Base-by-base conservation (phyloP, 2,113 vertebrate species). In the Cyrtonyx montezumae region DNA sequence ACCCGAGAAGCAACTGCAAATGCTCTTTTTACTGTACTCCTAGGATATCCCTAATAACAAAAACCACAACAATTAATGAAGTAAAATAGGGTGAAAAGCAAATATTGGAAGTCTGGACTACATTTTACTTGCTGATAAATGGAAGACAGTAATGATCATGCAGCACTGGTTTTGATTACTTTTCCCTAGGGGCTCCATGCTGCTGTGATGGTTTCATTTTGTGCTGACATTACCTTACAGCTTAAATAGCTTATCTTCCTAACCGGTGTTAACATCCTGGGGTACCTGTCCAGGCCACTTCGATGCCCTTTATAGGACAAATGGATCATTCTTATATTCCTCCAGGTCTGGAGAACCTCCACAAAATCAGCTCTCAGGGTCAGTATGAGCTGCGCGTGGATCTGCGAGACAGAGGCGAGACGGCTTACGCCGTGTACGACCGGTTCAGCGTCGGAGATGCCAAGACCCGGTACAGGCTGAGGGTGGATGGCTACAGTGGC, bases 371-470 rank as follows among this genome's bases (percentile, higher is more conserved):
- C 19, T 97, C 99, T 23, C 98, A 98, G 49, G 98, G 98, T 13
- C 99, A 98, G 88, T 99, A 99, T 0, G 99, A 99, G 96, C 97
- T 99, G 88, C 98, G 99, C 2, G 99, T 99, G 49, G 99, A 99
- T 91, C 98, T 99, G 78, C 94, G 88, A 59, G 99, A 99, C 86
- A 98, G 97, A 6, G 99, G 97, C 10, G 98, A 99, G 87, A 93
- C 97, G 1, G 99, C 98, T 25, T 99, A 98, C 0, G 99, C 99
- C 3, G 98, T 99, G 84, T 99, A 99, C 0, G 98, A 99, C 62
- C 98, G 93, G 94, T 99, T 99, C 96, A 98, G 97, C 0, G 97
- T 99, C 36, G 98, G 98, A 2, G 99, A 99, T 1, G 96, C 97
- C 19, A 99, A 98, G 67, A 98, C 95, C 36, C 98, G 99, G n/a